Evolutionary conservation across 2,113 vertebrate species (phyloP).

Genomic region (Istiophorus platypterus): DNA sequence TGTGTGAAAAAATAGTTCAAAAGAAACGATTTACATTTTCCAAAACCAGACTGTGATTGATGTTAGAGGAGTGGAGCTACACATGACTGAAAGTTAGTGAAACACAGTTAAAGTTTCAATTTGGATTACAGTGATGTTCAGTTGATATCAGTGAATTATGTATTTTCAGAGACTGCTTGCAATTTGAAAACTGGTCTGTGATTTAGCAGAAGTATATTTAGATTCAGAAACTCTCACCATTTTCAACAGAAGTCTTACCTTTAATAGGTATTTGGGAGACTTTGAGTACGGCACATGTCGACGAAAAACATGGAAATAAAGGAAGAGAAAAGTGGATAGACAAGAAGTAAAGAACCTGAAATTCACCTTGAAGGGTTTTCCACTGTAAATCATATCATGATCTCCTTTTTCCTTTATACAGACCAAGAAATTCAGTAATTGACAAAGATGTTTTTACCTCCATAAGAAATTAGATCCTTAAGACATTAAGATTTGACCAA

Average conservation of each 20-base stretch:
- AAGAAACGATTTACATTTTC: conserved; percentile 59
- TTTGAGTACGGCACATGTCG: conserved; percentile 76
- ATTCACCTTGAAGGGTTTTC: conserved; percentile 43
- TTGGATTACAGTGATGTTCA: conserved; percentile 24
- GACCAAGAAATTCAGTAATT: background rate
- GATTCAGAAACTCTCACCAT: background rate
- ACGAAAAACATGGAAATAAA: conserved; percentile 69
- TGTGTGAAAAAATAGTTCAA: conserved; percentile 42
- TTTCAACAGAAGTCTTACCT: conserved; percentile 82
- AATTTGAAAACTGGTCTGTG: background rate
- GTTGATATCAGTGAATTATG: conserved; percentile 12
- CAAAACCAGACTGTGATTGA: conserved; percentile 53
- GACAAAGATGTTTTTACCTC: conserved; percentile 14
- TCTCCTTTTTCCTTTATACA: background rate
- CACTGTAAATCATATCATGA: conserved; percentile 27
- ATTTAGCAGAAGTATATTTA: conserved; percentile 10
- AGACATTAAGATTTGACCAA: conserved; percentile 40
- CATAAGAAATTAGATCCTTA: background rate
- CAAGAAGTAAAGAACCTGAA: conserved; percentile 56
- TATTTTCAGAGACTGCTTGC: background rate
- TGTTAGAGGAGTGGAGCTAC: conserved; percentile 28
- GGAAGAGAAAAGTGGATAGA: conserved; percentile 72
- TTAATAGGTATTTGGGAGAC: conserved; percentile 88
- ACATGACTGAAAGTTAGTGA: conserved; percentile 35
- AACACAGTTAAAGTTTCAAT: conserved; percentile 19